Percentiles rank a stretch among this genome's conserved stretches.
phyloP scores from a whole-genome alignment of 2,797 vertebrate genomes.

The Lithobates pipiens region DNA sequence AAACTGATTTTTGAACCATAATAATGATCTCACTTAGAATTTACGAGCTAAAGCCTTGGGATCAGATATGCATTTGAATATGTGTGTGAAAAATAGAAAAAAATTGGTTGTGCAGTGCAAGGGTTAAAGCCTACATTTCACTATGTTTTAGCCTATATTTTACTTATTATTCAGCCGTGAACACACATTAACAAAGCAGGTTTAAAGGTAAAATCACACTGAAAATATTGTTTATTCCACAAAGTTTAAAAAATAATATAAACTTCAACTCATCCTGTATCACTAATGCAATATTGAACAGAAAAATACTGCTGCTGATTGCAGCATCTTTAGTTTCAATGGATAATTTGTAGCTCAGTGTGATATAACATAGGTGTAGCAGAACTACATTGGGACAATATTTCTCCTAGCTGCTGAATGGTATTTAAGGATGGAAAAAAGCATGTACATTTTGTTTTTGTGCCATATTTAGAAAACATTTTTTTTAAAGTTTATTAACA shows the following conservation, averaged over 20 bases:
- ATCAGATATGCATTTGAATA: too few species aligned
- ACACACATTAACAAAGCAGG: neutral
- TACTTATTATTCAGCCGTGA: too few species aligned
- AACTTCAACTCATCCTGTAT: neutral
- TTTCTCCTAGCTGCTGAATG: slow-evolving; percentile 8
- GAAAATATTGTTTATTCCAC: neutral
- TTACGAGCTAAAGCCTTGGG: too few species aligned
- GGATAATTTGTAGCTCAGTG: slow-evolving; percentile 36
- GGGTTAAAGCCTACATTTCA: too few species aligned
- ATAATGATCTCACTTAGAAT: too few species aligned
- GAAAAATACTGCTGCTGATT: slow-evolving; percentile 29
- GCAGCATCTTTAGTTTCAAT: slow-evolving; percentile 34
- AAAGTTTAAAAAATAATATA: slow-evolving; percentile 4
- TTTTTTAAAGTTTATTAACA: too few species aligned
- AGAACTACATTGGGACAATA: slow-evolving; percentile 1
- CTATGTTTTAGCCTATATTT: too few species aligned
- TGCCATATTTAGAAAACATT: neutral
- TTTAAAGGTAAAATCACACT: neutral
- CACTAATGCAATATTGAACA: slow-evolving; percentile 25
- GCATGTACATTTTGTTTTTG: neutral
- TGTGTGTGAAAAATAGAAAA: too few species aligned
- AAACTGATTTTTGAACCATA: too few species aligned
- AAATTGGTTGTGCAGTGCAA: too few species aligned
- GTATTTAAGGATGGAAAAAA: slow-evolving; percentile 2
- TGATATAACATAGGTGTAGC: slow-evolving; percentile 21